Evolutionary conservation across 1,140 invertebrate species (phyloP), one percentile per base, ranked within the genome.

Genomic region (Galendromus occidentalis): DNA sequence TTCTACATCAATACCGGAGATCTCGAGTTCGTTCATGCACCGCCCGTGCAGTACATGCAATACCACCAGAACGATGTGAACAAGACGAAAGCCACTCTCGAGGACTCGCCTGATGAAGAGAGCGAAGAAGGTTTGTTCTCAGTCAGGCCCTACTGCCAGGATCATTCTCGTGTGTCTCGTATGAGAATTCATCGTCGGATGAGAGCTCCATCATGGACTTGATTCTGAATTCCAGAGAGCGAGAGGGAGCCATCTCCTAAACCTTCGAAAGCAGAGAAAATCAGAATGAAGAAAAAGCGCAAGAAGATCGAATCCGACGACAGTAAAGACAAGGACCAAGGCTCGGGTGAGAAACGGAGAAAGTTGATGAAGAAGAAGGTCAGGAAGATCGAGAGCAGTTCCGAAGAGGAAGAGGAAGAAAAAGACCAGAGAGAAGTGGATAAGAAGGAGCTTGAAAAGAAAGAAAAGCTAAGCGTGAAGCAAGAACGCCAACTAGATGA

Each of bases 1-100:
- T 77, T 77, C 67, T 77, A 77, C 68, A 77, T 77, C 67, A 77
- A 77, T 67, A 69, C 71, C 30, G 75, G 75, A n/a, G 68, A 69
- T n/a, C 67, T 77, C 2, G 75, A 76, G 65, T 74, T 77, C 68
- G 51, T 59, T 22, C 51, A n/a, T 33, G 51, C 51, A 29, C 22
- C 51, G 14, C 51, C 51, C 22, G 25, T 59, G 17, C 51, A 59
- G 51, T 59, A 59, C 22, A 25, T 25, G 51, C 51, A 59, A 14
- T 59, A 59, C 25, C 51, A 59, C 22, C 51, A 59, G 20, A 59
- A 59, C 51, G 51, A 59, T 25, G 51, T 33, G 25, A 59, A 59
- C 33, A 59, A 25, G 25, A 59, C 25, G 12, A 59, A 59, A 33
- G 51, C 33, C 14, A 59, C 51, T 25, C 33, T 59, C 17, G 51